phyloP scores from a whole-genome alignment of 2,113 vertebrate species.

The Oreotrochilus melanogaster region DNA sequence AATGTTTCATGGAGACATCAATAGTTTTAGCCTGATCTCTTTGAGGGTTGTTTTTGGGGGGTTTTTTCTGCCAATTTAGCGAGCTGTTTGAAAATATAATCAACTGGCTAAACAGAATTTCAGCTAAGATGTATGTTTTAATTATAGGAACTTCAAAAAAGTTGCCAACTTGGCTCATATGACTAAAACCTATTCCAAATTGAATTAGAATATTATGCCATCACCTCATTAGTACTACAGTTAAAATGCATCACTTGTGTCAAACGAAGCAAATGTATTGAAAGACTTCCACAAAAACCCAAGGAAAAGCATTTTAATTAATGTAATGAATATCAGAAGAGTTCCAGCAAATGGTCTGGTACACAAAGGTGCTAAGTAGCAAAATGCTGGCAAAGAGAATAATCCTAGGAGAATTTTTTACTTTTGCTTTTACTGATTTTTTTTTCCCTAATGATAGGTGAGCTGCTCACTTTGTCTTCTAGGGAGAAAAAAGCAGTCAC shows the following conservation, averaged over 20 bases:
- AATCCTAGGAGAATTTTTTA: background rate
- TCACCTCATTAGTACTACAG: background rate
- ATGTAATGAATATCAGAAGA: background rate
- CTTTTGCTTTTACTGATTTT: background rate
- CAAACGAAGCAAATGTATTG: background rate
- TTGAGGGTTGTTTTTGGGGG: fast-evolving
- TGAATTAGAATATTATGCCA: constrained; percentile 21
- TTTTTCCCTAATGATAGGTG: background rate
- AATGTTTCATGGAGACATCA: constrained; percentile 12
- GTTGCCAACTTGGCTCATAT: constrained; percentile 28
- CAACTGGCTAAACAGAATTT: constrained; percentile 39
- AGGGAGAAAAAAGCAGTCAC: background rate
- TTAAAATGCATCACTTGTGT: constrained; percentile 4
- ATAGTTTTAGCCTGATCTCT: background rate
- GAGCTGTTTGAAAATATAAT: constrained; percentile 17
- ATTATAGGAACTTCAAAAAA: constrained; percentile 34
- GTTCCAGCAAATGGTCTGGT: background rate
- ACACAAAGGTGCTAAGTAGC: background rate
- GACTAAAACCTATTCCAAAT: constrained; percentile 7
- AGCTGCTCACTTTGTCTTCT: background rate
- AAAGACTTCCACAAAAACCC: background rate
- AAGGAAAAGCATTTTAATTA: constrained; percentile 22
- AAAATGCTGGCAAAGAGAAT: background rate
- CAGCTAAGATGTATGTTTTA: constrained; percentile 45
- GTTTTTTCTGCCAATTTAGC: background rate